Conservation (phyloP, 2,797 vertebrate genomes). For the Staurois parvus region DNA sequence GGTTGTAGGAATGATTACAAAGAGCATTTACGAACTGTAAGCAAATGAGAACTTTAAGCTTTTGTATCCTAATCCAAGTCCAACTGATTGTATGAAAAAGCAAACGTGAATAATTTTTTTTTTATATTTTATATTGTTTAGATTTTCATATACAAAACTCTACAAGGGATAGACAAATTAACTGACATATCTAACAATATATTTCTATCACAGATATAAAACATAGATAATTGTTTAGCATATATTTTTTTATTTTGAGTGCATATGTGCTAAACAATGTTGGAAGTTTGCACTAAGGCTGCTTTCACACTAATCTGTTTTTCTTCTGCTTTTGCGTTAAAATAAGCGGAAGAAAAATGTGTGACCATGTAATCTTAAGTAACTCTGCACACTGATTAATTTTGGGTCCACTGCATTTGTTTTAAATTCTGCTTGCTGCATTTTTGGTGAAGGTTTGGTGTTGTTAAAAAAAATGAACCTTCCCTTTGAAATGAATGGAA, state of each 20-base stretch:
- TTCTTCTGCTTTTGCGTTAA: no score
- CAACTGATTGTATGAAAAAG: not conserved
- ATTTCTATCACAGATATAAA: not conserved
- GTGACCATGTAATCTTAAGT: no score
- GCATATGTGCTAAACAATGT: not conserved
- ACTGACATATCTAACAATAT: not conserved
- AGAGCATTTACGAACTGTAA: conserved; percentile 39
- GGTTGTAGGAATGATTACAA: conserved; percentile 25
- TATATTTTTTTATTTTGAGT: not conserved
- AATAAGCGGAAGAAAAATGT: no score
- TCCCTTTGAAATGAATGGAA: no score
- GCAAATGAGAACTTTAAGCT: conserved; percentile 9
- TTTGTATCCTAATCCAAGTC: not conserved
- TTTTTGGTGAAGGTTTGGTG: no score
- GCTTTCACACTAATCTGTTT: no score
- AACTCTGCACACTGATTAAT: no score
- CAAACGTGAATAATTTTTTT: not conserved
- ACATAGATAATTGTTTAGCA: not conserved
- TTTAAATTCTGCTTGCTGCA: no score
- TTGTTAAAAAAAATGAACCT: no score
- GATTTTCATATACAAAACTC: not conserved
- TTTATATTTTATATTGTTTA: not conserved
- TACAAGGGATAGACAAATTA: not conserved
- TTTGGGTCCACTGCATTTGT: no score
- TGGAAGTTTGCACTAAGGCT: not conserved